A percentile compares a stretch with the other conserved stretches of the same genome.
phyloP scores from a whole-genome alignment of 2,888 invertebrate genomes.

The Caenorhabditis virilis region DNA sequence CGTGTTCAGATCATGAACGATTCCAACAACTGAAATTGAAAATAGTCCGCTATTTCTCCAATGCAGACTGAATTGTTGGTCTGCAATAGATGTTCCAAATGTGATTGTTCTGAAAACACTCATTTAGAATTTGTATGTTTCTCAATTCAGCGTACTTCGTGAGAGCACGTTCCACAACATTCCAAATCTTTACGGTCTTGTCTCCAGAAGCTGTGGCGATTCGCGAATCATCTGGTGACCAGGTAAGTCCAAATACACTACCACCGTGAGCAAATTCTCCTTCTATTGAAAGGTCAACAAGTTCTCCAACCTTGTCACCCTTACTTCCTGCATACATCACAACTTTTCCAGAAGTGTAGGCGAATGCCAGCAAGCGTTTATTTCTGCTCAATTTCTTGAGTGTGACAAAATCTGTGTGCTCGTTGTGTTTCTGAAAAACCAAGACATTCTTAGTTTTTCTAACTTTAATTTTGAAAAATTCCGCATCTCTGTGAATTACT shows the following conservation, averaged over 20 bases:
- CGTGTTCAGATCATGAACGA: slow-evolving; percentile 88
- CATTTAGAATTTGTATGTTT: background rate
- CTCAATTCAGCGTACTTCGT: slow-evolving; percentile 69
- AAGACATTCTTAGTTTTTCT: no score
- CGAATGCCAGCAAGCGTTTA: slow-evolving; percentile 89
- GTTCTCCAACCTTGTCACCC: slow-evolving; percentile 84
- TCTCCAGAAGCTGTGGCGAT: slow-evolving; percentile 93
- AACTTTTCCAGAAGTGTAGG: slow-evolving; percentile 95
- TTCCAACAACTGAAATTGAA: slow-evolving; percentile 91
- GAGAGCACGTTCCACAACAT: slow-evolving; percentile 80
- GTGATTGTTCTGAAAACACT: slow-evolving; percentile 77
- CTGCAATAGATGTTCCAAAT: slow-evolving; percentile 76
- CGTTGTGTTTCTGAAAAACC: slow-evolving; percentile 74
- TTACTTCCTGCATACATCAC: slow-evolving; percentile 87
- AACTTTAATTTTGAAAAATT: no score
- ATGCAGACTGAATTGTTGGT: slow-evolving; percentile 83
- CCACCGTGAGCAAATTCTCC: slow-evolving; percentile 66
- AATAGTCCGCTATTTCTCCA: slow-evolving; percentile 90
- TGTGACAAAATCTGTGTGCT: slow-evolving; percentile 92
- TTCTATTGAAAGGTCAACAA: slow-evolving; percentile 67
- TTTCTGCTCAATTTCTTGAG: slow-evolving; percentile 84
- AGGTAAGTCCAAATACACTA: slow-evolving; percentile 74
- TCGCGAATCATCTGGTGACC: slow-evolving; percentile 88
- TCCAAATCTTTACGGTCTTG: slow-evolving; percentile 95
- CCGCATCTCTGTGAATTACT: no score